Conservation (phyloP, 2,113 vertebrate species). For the Pedionomus torquatus region DNA sequence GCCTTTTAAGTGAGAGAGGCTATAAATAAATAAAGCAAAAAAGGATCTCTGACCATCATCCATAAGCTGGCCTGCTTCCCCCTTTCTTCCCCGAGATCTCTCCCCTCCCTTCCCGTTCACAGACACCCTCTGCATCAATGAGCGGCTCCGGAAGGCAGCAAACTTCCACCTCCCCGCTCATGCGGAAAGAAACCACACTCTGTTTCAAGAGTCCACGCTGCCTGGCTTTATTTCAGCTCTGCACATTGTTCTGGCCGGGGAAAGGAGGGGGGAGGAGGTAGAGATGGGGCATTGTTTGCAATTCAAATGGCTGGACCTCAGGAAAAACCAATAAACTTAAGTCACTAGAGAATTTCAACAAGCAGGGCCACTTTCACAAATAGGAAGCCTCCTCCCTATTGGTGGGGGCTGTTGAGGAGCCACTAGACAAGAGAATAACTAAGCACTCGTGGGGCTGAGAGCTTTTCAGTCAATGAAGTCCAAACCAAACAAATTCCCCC, state of each 20-base stretch:
- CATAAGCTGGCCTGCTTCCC: not conserved
- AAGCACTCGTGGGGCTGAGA: conserved; percentile 63
- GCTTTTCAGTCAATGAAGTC: conserved; percentile 71
- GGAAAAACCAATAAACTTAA: conserved; percentile 72
- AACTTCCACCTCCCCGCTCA: conserved; percentile 27
- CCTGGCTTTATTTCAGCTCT: conserved; percentile 44
- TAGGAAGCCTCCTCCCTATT: conserved; percentile 8
- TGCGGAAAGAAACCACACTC: conserved; percentile 14
- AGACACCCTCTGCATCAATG: conserved; percentile 21
- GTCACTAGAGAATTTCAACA: conserved; percentile 65
- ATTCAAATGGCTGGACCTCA: conserved; percentile 65
- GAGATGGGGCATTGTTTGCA: conserved; percentile 58
- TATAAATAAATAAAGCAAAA: conserved; percentile 45
- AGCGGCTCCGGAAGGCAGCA: conserved; percentile 39
- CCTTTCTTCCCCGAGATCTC: not conserved
- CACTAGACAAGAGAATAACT: conserved; percentile 69
- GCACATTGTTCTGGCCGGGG: conserved; percentile 45
- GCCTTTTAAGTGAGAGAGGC: not conserved
- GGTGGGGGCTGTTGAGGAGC: conserved; percentile 42
- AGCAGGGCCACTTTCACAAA: conserved; percentile 50
- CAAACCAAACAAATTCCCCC: conserved; percentile 70
- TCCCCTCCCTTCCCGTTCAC: conserved; percentile 15
- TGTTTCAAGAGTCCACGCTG: not conserved
- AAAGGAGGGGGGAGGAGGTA: not conserved
- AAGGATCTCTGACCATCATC: not conserved